Conservation (phyloP, 2,113 vertebrate genomes). For the human region GRCh38 chr20:52668001-52668500, state of each 20-base stretch:
- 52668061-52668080: too few species aligned
- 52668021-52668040: too few species aligned
- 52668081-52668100: too few species aligned
- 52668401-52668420: slow-evolving; percentile 42
- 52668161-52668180: too few species aligned
- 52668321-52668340: background rate
- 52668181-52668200: too few species aligned
- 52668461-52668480: background rate
- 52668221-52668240: background rate
- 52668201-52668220: too few species aligned
- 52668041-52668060: too few species aligned
- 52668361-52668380: background rate
- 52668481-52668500: background rate
- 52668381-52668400: slow-evolving; percentile 6
- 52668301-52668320: background rate
- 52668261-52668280: background rate
- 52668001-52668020: too few species aligned
- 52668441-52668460: background rate
- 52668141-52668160: too few species aligned
- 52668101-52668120: too few species aligned
- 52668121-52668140: too few species aligned
- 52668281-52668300: background rate
- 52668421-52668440: slow-evolving; percentile 42
- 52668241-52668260: background rate
- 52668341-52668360: background rate